A percentile compares a stretch with the other conserved stretches of the same genome.
These are phyloP conservation scores for Tethya wilhelma DNA, from an alignment of 37 sponge, comb jelly and placozoan genomes.

Conservation along the genomic window DNA sequence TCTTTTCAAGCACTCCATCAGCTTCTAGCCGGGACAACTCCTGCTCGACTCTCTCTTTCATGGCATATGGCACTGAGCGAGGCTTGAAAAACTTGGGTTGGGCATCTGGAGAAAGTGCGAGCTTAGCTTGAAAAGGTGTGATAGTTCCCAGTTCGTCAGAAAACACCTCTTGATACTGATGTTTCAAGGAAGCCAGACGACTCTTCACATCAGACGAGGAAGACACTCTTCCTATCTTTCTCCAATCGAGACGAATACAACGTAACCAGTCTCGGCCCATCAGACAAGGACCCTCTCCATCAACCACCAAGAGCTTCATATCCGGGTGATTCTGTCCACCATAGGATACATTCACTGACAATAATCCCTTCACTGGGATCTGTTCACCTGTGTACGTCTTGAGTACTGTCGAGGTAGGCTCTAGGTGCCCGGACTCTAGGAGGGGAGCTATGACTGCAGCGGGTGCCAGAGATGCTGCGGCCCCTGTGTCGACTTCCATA, in stretches of 20 bases:
- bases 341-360: too few species aligned
- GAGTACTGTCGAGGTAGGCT: too few species aligned
- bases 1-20: slow-evolving; percentile 30
- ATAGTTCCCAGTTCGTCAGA: slow-evolving; percentile 36
- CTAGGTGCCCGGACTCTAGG: background rate
- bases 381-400: slow-evolving; percentile 3
- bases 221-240: too few species aligned
- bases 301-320: background rate
- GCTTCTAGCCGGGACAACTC: slow-evolving; percentile 29
- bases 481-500: background rate
- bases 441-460: background rate
- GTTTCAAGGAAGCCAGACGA: background rate
- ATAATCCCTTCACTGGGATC: background rate
- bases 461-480: background rate
- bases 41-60: slow-evolving; percentile 13
- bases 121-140: background rate
- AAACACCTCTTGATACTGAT: slow-evolving; percentile 32
- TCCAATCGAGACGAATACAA: background rate
- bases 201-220: too few species aligned
- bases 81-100: slow-evolving; percentile 10
- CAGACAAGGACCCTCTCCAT: background rate
- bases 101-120: background rate
- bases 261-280: background rate
- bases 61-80: slow-evolving; percentile 19
- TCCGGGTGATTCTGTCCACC: background rate